phyloP scores from a whole-genome alignment of 2,113 vertebrate genomes.

The Hemichromis elongatus region DNA sequence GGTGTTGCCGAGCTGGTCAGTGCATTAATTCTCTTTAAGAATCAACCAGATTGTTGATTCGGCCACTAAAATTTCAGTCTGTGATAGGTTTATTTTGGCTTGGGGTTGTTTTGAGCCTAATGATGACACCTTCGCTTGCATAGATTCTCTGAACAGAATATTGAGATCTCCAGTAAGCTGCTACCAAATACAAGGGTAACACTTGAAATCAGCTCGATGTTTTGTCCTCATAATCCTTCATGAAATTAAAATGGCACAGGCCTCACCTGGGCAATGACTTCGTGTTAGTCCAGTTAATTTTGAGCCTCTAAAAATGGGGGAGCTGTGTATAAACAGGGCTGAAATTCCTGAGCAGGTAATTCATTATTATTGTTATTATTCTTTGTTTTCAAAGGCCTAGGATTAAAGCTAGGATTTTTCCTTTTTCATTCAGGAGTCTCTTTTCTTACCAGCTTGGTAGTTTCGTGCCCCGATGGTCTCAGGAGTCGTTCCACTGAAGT shows the following conservation, averaged over 20 bases:
- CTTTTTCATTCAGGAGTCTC: not conserved
- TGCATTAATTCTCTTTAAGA: not conserved
- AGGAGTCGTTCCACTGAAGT: slow-evolving; percentile 84
- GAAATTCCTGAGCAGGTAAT: not conserved
- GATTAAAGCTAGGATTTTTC: not conserved
- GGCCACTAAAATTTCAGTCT: not conserved
- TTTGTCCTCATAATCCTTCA: not conserved
- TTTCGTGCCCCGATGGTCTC: slow-evolving; percentile 87
- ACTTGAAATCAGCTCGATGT: not conserved
- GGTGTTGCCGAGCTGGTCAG: not conserved
- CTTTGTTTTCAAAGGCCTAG: not conserved
- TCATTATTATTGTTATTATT: not conserved
- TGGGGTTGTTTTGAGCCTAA: not conserved
- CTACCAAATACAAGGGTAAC: not conserved
- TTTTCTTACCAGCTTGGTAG: slow-evolving; percentile 88
- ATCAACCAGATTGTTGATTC: not conserved
- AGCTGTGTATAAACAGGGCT: not conserved
- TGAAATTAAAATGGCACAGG: not conserved
- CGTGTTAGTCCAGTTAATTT: not conserved
- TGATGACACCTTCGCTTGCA: not conserved
- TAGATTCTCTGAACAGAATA: not conserved
- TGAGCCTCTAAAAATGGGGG: not conserved
- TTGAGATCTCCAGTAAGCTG: not conserved
- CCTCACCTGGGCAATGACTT: not conserved
- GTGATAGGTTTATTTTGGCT: not conserved